Conservation (phyloP, 1,140 invertebrate species). For the Bombus confusus region DNA sequence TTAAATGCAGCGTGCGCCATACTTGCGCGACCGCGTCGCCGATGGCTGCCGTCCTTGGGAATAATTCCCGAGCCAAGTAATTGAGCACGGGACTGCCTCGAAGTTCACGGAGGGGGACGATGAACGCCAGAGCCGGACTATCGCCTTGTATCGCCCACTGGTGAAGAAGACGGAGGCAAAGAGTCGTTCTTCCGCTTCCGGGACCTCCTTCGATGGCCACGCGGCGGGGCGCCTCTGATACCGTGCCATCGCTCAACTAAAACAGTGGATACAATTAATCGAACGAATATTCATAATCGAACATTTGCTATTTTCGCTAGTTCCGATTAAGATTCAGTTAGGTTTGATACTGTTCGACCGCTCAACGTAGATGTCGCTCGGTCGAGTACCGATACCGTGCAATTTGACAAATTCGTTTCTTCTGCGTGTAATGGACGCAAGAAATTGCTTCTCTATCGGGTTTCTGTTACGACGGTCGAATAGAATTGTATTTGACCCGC, state of each 20-base stretch:
- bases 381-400: too few species aligned
- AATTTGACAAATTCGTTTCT: too few species aligned
- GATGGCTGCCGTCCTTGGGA: constrained; percentile 74
- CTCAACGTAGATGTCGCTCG: too few species aligned
- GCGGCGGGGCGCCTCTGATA: constrained; percentile 80
- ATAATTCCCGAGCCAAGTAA: constrained; percentile 82
- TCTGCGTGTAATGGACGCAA: too few species aligned
- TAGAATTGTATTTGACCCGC: too few species aligned
- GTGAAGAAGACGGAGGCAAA: constrained; percentile 82
- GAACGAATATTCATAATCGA: too few species aligned
- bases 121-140: constrained; percentile 80
- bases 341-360: too few species aligned
- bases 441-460: too few species aligned
- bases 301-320: too few species aligned
- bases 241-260: constrained; percentile 80
- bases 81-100: constrained; percentile 78
- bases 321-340: too few species aligned
- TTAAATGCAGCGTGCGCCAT: constrained; percentile 79
- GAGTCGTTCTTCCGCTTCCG: constrained; percentile 82
- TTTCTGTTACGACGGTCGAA: too few species aligned
- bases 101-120: constrained; percentile 83
- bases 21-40: constrained; percentile 74
- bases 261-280: constrained; percentile 19
- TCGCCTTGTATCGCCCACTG: constrained; percentile 83
- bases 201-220: constrained; percentile 83